phyloP scores from a whole-genome alignment of 2,113 vertebrate genomes.

The Nesospiza acunhae region DNA sequence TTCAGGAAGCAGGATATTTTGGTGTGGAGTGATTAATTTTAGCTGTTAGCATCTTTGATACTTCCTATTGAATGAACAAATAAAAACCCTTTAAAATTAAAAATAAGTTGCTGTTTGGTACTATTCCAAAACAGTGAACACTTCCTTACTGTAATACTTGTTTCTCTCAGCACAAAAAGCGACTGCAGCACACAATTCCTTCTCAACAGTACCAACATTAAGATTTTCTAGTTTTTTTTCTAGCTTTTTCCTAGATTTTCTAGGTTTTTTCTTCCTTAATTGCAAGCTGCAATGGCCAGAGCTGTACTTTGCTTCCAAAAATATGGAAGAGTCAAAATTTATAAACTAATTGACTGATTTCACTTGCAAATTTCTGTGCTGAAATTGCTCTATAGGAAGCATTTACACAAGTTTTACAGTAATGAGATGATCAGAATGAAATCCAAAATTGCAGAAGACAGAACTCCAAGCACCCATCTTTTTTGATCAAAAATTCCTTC shows the following conservation, averaged over 20 bases:
- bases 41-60: not conserved
- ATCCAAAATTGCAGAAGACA: not conserved
- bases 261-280: not conserved
- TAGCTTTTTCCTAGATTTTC: too few species aligned
- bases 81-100: not conserved
- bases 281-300: not conserved
- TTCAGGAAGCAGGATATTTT: conserved; percentile 21
- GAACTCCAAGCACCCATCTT: not conserved
- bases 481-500: not conserved
- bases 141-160: not conserved
- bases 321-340: not conserved
- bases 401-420: not conserved
- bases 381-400: not conserved
- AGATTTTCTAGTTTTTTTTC: not conserved
- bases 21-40: not conserved
- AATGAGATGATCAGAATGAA: not conserved
- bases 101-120: not conserved
- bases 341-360: not conserved
- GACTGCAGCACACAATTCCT: not conserved
- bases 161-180: not conserved
- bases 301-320: not conserved
- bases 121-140: not conserved
- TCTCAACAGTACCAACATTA: not conserved
- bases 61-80: conserved; percentile 10
- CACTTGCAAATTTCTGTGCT: not conserved